A percentile compares a stretch with the other conserved stretches of the same genome.
These are phyloP conservation scores for Drosophila hydei DNA, from an alignment of 1,140 invertebrate species.

Conservation along the genomic window DNA sequence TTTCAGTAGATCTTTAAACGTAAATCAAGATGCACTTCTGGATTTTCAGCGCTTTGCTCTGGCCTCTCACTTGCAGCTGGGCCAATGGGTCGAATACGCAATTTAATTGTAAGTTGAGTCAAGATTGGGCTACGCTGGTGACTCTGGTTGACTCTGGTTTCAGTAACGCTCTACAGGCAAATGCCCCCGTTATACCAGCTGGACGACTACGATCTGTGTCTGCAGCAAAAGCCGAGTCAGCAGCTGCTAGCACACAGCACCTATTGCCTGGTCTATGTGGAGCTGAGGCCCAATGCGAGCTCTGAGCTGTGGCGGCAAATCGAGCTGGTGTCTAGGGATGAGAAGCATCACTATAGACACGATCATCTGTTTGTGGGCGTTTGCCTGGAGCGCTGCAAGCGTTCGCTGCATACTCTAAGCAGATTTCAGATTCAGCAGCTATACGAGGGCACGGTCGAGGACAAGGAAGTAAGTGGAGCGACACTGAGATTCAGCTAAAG, in stretches of 20 bases:
- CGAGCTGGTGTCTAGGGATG: conserved; percentile 77
- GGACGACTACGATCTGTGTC: conserved; percentile 84
- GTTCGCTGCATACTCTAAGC: conserved; percentile 13
- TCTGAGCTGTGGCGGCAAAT: conserved; percentile 84
- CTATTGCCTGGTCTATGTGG: conserved; percentile 85
- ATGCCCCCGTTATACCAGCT: conserved; percentile 84
- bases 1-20: conserved; percentile 42
- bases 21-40: conserved; percentile 23
- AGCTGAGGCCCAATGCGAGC: conserved; percentile 74
- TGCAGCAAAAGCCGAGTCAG: conserved; percentile 52
- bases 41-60: conserved; percentile 1
- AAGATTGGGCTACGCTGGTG: background rate
- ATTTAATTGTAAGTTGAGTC: conserved; percentile 61
- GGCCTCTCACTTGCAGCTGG: background rate
- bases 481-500: background rate
- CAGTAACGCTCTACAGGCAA: conserved; percentile 63
- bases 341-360: conserved; percentile 85
- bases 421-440: conserved; percentile 28
- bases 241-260: conserved; percentile 27
- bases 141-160: background rate
- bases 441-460: conserved; percentile 33
- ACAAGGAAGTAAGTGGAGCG: conserved; percentile 44
- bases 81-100: conserved; percentile 14
- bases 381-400: conserved; percentile 83
- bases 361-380: conserved; percentile 85